Percentiles rank a stretch among this genome's conserved stretches.
Evolutionary conservation across 2,888 invertebrate genomes (phyloP).

Genomic region (Acrobasis suavella): DNA sequence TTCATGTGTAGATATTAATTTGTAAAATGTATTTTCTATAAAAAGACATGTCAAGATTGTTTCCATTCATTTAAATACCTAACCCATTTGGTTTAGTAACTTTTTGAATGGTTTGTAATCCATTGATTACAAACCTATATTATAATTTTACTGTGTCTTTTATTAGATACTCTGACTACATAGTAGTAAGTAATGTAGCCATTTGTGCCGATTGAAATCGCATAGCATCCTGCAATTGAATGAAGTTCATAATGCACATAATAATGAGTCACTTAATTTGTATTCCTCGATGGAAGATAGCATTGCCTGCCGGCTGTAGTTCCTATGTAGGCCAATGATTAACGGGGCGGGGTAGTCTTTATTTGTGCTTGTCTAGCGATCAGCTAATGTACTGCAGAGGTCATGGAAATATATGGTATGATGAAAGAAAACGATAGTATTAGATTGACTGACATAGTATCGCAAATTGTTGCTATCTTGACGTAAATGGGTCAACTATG

Average conservation of each 20-base stretch:
- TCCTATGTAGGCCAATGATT: slow-evolving; percentile 29
- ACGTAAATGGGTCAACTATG: background rate
- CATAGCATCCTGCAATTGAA: slow-evolving; percentile 65
- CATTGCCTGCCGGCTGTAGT: slow-evolving; percentile 10
- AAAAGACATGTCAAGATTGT: too few relatives aligned
- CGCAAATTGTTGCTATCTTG: slow-evolving; percentile 3
- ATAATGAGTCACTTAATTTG: slow-evolving; percentile 47
- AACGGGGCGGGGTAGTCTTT: slow-evolving; percentile 12
- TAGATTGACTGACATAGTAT: slow-evolving; percentile 2
- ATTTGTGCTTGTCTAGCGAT: slow-evolving; percentile 12
- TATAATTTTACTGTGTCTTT: too few relatives aligned
- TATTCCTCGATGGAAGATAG: slow-evolving; percentile 35
- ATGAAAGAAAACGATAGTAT: background rate
- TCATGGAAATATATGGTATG: slow-evolving; percentile 4
- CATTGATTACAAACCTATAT: too few relatives aligned
- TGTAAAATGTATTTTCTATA: too few relatives aligned
- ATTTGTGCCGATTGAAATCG: slow-evolving; percentile 63
- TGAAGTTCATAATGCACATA: slow-evolving; percentile 55
- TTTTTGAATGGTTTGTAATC: too few relatives aligned
- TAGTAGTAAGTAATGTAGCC: slow-evolving; percentile 35
- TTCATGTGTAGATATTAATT: too few relatives aligned
- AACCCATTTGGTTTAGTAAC: too few relatives aligned
- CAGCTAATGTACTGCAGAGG: background rate
- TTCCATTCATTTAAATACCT: too few relatives aligned
- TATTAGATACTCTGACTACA: too few relatives aligned